phyloP scores from a whole-genome alignment of 92 coral and sea anemone genomes.

The Palythoa caribaeorum region DNA sequence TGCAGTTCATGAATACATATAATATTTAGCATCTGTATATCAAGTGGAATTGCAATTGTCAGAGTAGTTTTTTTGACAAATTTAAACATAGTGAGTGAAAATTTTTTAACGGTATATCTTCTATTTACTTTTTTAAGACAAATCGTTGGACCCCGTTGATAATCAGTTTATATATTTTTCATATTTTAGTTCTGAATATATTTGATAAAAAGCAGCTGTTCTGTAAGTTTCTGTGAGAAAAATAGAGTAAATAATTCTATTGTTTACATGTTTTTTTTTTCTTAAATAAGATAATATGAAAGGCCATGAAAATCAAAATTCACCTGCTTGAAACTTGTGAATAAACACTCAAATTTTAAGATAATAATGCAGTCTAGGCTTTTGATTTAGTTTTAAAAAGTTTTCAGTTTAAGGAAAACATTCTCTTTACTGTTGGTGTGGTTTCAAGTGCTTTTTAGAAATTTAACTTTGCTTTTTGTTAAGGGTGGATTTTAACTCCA shows the following conservation, averaged over 20 bases:
- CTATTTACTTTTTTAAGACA: too few species aligned
- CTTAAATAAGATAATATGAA: not conserved
- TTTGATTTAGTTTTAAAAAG: too few species aligned
- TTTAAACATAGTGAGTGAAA: too few species aligned
- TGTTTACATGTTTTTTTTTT: not conserved
- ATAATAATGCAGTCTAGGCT: not conserved
- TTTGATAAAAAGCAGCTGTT: constrained; percentile 12
- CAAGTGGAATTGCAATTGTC: too few species aligned
- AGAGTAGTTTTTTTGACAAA: too few species aligned
- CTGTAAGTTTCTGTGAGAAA: not conserved
- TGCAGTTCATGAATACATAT: not conserved
- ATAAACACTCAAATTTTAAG: not conserved
- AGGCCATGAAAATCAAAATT: not conserved
- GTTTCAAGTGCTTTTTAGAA: too few species aligned
- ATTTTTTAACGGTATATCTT: too few species aligned
- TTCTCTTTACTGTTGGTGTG: too few species aligned
- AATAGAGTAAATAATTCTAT: not conserved
- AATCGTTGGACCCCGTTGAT: not conserved
- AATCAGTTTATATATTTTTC: not conserved
- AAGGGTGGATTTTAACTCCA: too few species aligned
- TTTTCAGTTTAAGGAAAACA: too few species aligned
- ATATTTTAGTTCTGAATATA: not conserved
- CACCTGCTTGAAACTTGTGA: not conserved
- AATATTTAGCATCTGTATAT: not conserved
- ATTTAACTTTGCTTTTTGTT: too few species aligned